A percentile compares a stretch with the other conserved stretches of the same genome.
Conservation (phyloP, 2,888 invertebrate species). For the Nomada ruficornis region DNA sequence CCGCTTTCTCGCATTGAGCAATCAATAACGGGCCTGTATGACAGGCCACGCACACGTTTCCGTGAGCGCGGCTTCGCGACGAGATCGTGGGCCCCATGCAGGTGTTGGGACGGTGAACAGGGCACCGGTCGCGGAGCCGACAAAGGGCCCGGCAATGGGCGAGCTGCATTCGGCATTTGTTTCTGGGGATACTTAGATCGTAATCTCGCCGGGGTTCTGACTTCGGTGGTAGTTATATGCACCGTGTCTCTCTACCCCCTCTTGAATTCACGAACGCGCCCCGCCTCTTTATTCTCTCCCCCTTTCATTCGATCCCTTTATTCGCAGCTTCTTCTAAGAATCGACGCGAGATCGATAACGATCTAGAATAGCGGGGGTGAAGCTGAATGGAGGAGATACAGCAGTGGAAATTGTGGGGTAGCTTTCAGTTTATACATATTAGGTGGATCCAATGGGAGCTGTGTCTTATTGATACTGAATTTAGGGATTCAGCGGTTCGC, state of each 20-base stretch:
- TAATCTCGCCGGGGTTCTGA: slow-evolving; percentile 77
- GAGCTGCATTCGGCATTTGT: slow-evolving; percentile 82
- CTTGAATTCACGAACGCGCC: slow-evolving; percentile 63
- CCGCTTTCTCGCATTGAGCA: slow-evolving; percentile 77
- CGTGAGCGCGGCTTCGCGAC: slow-evolving; percentile 47
- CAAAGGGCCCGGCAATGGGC: slow-evolving; percentile 80
- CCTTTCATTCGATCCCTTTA: slow-evolving; percentile 36
- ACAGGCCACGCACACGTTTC: slow-evolving; percentile 72
- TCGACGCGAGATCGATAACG: slow-evolving; percentile 44
- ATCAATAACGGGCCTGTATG: slow-evolving; percentile 81
- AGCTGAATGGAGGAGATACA: background rate
- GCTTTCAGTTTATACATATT: background rate
- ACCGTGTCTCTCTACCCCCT: slow-evolving; percentile 51
- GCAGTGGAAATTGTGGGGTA: slow-evolving; percentile 3
- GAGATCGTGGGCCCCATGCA: slow-evolving; percentile 66
- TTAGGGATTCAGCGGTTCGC: too few relatives aligned
- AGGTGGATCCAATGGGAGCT: too few relatives aligned
- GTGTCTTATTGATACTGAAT: too few relatives aligned
- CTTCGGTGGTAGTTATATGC: slow-evolving; percentile 72
- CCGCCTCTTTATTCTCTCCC: slow-evolving; percentile 41
- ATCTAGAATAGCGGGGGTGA: slow-evolving; percentile 16
- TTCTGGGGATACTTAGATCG: slow-evolving; percentile 81
- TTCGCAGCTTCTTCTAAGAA: slow-evolving; percentile 56
- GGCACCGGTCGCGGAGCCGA: slow-evolving; percentile 75
- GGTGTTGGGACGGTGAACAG: slow-evolving; percentile 80